Conservation (phyloP, 2,797 vertebrate species). For the Antrozous pallidus region DNA sequence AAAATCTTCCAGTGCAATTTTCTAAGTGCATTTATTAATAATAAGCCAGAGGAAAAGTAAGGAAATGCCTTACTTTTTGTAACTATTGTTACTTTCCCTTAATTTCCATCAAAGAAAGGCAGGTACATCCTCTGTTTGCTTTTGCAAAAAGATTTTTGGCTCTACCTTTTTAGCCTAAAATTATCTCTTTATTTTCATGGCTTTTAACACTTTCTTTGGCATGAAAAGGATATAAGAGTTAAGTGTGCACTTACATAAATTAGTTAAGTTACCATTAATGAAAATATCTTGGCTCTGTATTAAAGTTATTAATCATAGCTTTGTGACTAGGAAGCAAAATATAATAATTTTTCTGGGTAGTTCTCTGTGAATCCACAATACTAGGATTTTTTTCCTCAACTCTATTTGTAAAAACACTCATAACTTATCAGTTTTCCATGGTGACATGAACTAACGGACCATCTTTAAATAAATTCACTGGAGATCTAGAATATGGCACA, state of each 20-base stretch:
- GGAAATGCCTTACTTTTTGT: background rate
- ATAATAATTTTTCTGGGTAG: background rate
- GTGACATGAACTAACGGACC: constrained; percentile 63
- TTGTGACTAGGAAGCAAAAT: constrained; percentile 54
- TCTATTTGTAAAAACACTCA: constrained; percentile 51
- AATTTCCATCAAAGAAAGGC: background rate
- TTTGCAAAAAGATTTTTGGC: background rate
- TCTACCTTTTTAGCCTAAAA: background rate
- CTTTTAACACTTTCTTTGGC: constrained; percentile 36
- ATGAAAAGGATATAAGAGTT: constrained; percentile 35
- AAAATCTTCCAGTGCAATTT: constrained; percentile 60
- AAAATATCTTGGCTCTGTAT: constrained; percentile 21
- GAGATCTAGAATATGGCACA: constrained; percentile 13
- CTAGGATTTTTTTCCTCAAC: background rate
- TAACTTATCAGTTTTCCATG: constrained; percentile 42
- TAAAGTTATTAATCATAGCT: constrained; percentile 54
- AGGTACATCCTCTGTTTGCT: constrained; percentile 5
- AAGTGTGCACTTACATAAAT: constrained; percentile 37
- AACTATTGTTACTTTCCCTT: background rate
- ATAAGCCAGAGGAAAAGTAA: constrained; percentile 58
- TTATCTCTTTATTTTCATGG: background rate
- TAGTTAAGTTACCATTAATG: constrained; percentile 38
- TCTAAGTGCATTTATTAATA: constrained; percentile 45
- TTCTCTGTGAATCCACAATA: constrained; percentile 43
- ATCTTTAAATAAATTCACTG: constrained; percentile 72